Conservation (phyloP, 2,888 invertebrate genomes). For the Portevinia maculata region DNA sequence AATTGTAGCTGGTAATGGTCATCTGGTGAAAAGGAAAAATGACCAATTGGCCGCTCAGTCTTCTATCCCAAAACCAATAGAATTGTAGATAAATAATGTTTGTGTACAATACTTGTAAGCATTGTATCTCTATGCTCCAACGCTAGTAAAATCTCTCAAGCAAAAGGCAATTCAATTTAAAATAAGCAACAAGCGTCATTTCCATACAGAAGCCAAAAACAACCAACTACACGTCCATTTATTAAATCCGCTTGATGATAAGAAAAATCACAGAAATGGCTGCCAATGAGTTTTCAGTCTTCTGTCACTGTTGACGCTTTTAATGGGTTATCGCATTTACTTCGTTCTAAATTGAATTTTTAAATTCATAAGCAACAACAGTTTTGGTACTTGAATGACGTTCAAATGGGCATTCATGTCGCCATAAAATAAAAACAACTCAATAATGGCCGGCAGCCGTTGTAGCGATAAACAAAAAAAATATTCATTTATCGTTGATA, state of each 20-base stretch:
- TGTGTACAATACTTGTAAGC: too few species aligned
- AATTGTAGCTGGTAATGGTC: too few species aligned
- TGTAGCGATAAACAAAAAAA: slow-evolving; percentile 49
- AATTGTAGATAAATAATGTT: too few species aligned
- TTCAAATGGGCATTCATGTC: slow-evolving; percentile 67
- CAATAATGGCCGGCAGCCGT: slow-evolving; percentile 56
- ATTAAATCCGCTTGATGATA: slow-evolving; percentile 10
- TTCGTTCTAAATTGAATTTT: slow-evolving; percentile 55
- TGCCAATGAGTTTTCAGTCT: slow-evolving; percentile 42
- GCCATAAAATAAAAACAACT: slow-evolving; percentile 65
- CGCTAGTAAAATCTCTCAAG: neutral
- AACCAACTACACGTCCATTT: slow-evolving; percentile 7
- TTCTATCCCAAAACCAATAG: too few species aligned
- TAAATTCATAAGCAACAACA: slow-evolving; percentile 62
- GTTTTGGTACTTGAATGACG: slow-evolving; percentile 59
- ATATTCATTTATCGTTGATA: slow-evolving; percentile 44
- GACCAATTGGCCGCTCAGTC: too few species aligned
- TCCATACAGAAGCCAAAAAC: slow-evolving; percentile 7
- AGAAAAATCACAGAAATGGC: slow-evolving; percentile 32
- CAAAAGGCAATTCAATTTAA: neutral
- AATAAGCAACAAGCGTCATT: neutral
- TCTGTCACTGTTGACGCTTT: neutral
- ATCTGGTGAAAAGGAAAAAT: too few species aligned
- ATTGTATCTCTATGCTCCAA: too few species aligned
- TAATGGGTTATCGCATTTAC: slow-evolving; percentile 48